Percentiles rank a stretch among this genome's conserved stretches.
These are phyloP conservation scores for Harmothoe impar DNA, from an alignment of 2,888 invertebrate genomes.

Conservation along the genomic window DNA sequence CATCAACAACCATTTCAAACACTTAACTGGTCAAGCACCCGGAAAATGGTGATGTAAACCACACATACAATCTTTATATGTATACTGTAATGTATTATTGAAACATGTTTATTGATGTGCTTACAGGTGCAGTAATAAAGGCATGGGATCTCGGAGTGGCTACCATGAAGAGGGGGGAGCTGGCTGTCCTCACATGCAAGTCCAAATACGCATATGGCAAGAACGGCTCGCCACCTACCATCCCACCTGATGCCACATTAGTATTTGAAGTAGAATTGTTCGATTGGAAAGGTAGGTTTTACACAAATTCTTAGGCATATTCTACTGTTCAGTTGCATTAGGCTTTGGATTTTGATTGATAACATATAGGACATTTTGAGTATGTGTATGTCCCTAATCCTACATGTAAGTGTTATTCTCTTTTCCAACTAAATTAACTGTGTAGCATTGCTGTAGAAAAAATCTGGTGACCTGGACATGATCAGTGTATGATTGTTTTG, in stretches of 20 bases:
- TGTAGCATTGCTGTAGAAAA: too few relatives aligned
- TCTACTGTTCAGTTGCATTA: neutral
- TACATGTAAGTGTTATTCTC: neutral
- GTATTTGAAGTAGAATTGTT: conserved; percentile 92
- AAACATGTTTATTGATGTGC: neutral
- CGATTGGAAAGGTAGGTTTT: conserved; percentile 89
- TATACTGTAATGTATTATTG: too few relatives aligned
- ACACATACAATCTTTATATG: too few relatives aligned
- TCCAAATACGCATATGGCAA: conserved; percentile 96
- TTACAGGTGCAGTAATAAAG: conserved; percentile 91
- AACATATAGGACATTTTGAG: neutral
- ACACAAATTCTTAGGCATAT: neutral
- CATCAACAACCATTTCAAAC: too few relatives aligned
- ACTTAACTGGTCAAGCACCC: too few relatives aligned
- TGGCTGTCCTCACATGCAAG: conserved; percentile 91
- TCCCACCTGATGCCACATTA: conserved; percentile 93
- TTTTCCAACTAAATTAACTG: neutral
- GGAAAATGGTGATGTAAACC: too few relatives aligned
- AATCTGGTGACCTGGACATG: neutral
- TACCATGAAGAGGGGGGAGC: conserved; percentile 95
- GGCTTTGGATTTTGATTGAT: neutral
- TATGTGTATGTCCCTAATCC: neutral
- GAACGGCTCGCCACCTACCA: conserved; percentile 92
- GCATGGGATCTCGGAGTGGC: conserved; percentile 97
- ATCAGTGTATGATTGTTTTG: neutral